Evolutionary conservation across 2,888 invertebrate genomes (phyloP).

Genomic region (Synergus itoensis): DNA sequence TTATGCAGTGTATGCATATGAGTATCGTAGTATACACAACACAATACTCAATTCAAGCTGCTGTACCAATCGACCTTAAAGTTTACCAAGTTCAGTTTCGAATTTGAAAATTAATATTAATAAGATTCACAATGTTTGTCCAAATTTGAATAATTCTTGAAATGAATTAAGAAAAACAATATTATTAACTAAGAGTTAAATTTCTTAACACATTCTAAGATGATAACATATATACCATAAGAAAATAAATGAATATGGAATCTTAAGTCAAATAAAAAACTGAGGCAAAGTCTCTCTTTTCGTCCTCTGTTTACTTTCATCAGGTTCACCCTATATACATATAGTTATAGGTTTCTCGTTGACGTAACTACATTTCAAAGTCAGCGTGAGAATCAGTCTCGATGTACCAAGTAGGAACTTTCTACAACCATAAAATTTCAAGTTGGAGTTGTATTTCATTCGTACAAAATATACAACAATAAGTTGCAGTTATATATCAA

Average conservation of each 20-base stretch:
- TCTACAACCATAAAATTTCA: conserved; percentile 37
- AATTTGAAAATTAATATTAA: not conserved
- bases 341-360: conserved; percentile 32
- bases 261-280: not conserved
- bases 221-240: not conserved
- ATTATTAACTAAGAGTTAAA: not conserved
- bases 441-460: conserved; percentile 26
- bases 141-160: too few species aligned
- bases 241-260: not conserved
- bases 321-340: conserved; percentile 33
- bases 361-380: conserved; percentile 41
- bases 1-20: not conserved
- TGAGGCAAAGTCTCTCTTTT: conserved; percentile 13
- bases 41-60: conserved; percentile 7
- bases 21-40: not conserved
- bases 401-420: conserved; percentile 36
- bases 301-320: conserved; percentile 36
- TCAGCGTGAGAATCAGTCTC: conserved; percentile 41
- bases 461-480: conserved; percentile 17
- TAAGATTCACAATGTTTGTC: not conserved
- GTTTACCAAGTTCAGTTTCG: not conserved
- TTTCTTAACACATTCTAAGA: not conserved
- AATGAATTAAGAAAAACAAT: too few species aligned
- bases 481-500: not conserved
- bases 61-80: conserved; percentile 10